phyloP scores from a whole-genome alignment of 2,888 invertebrate species.

The Lissonota sp. region DNA sequence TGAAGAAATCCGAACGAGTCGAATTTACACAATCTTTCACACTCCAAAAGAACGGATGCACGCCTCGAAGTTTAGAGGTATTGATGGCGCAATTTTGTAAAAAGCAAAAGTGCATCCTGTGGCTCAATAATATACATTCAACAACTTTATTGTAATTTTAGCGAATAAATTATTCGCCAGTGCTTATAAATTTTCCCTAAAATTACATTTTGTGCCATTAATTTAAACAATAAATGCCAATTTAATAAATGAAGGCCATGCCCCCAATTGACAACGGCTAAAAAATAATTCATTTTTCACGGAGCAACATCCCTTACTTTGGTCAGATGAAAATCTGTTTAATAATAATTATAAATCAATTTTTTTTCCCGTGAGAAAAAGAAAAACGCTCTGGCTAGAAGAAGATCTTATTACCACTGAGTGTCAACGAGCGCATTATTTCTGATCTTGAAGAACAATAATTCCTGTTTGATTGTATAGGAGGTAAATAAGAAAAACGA shows the following conservation, averaged over 20 bases:
- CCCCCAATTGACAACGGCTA: too few relatives aligned
- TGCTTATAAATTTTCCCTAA: too few relatives aligned
- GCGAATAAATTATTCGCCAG: slow-evolving; percentile 8
- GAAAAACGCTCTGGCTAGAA: slow-evolving; percentile 20
- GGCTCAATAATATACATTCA: background rate
- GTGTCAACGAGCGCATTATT: slow-evolving; percentile 58
- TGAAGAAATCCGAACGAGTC: too few relatives aligned
- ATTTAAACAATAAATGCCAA: too few relatives aligned
- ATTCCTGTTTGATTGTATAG: slow-evolving; percentile 60
- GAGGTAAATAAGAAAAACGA: slow-evolving; percentile 21
- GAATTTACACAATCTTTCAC: too few relatives aligned
- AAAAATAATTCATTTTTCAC: too few relatives aligned
- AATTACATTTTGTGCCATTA: too few relatives aligned
- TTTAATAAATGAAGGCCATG: too few relatives aligned
- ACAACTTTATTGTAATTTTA: background rate
- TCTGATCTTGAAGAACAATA: slow-evolving; percentile 67
- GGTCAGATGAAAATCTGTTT: too few relatives aligned
- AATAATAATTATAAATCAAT: background rate
- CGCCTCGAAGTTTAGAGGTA: slow-evolving; percentile 14
- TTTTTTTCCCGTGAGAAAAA: slow-evolving; percentile 10
- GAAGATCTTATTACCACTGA: slow-evolving; percentile 65
- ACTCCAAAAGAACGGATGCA: background rate
- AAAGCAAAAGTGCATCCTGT: background rate
- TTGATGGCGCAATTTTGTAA: slow-evolving; percentile 5
- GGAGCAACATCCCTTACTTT: too few relatives aligned